phyloP scores from a whole-genome alignment of 35 echinoderm and acorn worm species.

The Lytechinus variegatus region DNA sequence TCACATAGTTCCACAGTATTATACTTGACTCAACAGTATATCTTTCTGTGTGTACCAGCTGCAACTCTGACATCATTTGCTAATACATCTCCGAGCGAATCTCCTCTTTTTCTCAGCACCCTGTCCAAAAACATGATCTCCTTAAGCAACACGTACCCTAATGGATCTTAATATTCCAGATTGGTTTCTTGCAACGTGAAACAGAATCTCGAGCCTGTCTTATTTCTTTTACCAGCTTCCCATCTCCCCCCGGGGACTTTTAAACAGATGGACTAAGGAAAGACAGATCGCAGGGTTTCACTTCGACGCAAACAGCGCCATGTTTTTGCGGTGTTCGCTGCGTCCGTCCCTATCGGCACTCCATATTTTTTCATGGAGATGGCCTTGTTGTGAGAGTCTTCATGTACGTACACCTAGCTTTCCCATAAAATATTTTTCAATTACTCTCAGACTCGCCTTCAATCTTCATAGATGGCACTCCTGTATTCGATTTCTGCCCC shows the following conservation, averaged over 20 bases:
- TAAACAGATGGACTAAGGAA: background rate
- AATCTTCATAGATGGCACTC: background rate
- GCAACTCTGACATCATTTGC: background rate
- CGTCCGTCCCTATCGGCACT: background rate
- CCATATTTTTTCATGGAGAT: background rate
- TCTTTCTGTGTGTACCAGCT: background rate
- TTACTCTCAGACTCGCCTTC: background rate
- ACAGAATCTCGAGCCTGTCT: background rate
- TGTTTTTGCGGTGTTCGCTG: background rate
- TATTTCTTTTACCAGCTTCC: slow-evolving; percentile 12
- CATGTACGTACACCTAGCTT: background rate
- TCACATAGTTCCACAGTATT: background rate
- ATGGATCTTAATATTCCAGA: slow-evolving; percentile 19
- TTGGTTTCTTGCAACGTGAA: background rate
- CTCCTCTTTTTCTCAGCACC: background rate
- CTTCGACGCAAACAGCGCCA: background rate
- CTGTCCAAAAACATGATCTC: background rate
- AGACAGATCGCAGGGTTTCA: background rate
- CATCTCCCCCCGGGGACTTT: background rate
- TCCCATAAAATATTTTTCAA: background rate
- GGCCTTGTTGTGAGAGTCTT: background rate
- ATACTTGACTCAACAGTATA: background rate
- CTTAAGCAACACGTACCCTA: background rate
- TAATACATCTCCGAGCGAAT: background rate
- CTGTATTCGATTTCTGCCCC: background rate